phyloP scores from a whole-genome alignment of 1,140 invertebrate species.

The Nylanderia fulva region DNA sequence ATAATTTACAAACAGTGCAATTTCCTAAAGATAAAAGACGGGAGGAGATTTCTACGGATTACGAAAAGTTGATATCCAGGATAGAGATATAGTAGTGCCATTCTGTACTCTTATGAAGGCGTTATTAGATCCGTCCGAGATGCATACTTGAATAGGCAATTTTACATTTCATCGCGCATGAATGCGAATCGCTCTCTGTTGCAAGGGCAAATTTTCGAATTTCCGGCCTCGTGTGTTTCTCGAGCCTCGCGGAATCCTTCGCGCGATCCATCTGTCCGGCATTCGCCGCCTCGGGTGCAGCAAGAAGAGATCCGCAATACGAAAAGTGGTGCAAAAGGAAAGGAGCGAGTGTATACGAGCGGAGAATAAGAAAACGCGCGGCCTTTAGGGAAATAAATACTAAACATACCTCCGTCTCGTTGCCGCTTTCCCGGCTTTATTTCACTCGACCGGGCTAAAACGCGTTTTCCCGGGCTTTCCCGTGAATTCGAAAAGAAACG shows the following conservation, averaged over 20 bases:
- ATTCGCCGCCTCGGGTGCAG: constrained; percentile 26
- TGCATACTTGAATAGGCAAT: constrained; percentile 35
- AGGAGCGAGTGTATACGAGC: not conserved
- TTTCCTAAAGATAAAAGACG: not conserved
- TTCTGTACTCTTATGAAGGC: not conserved
- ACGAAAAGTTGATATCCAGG: not conserved
- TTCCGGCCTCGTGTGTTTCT: constrained; percentile 18
- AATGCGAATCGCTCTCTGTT: constrained; percentile 34
- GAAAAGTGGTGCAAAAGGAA: constrained; percentile 55
- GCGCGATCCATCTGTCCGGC: constrained; percentile 50
- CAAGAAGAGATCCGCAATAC: constrained; percentile 48
- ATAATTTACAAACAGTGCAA: not conserved
- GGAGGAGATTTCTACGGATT: not conserved
- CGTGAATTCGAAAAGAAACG: constrained; percentile 20
- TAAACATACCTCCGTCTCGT: constrained; percentile 57
- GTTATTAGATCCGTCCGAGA: not conserved
- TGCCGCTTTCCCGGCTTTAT: constrained; percentile 9
- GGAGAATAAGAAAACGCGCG: constrained; percentile 38
- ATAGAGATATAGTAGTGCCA: too few species aligned
- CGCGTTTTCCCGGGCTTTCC: constrained; percentile 34
- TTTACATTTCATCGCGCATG: constrained; percentile 15
- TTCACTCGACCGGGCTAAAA: constrained; percentile 32
- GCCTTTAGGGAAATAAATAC: constrained; percentile 72
- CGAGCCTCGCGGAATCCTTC: constrained; percentile 31
- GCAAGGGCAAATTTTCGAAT: constrained; percentile 35